Percentiles rank a stretch among this genome's conserved stretches.
These are phyloP conservation scores for Thermophis baileyi DNA, from an alignment of 2,113 vertebrate genomes.

Conservation along the genomic window DNA sequence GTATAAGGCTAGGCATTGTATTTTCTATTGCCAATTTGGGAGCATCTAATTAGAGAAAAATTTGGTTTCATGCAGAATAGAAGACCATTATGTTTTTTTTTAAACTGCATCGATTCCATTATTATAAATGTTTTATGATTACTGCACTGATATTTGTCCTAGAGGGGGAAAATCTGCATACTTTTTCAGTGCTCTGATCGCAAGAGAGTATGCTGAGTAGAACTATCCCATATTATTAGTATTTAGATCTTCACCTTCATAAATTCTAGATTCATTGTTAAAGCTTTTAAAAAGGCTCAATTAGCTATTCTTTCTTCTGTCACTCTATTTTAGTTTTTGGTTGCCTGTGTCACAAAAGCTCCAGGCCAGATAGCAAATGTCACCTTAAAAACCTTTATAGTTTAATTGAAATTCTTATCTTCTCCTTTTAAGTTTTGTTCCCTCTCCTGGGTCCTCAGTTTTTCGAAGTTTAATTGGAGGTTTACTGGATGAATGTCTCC, in stretches of 20 bases:
- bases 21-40: not conserved
- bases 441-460: not conserved
- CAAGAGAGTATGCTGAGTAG: not conserved
- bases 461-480: not conserved
- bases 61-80: too few species aligned
- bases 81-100: not conserved
- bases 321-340: conserved; percentile 2
- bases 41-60: not conserved
- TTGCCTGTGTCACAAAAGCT: conserved; percentile 3
- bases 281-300: not conserved
- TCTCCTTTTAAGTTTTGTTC: conserved; percentile 15
- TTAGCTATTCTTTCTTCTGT: not conserved
- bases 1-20: not conserved
- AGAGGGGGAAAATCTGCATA: not conserved
- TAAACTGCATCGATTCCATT: not conserved
- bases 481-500: conserved; percentile 20
- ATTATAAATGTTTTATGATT: not conserved
- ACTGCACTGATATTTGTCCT: not conserved
- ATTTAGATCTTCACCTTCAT: conserved; percentile 21
- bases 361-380: conserved; percentile 2
- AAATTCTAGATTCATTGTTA: not conserved
- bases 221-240: not conserved
- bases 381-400: not conserved
- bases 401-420: conserved; percentile 14
- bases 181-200: not conserved